Percentiles rank a stretch among this genome's conserved stretches.
Conservation (phyloP, 2,888 invertebrate species). For the Spisula solida region DNA sequence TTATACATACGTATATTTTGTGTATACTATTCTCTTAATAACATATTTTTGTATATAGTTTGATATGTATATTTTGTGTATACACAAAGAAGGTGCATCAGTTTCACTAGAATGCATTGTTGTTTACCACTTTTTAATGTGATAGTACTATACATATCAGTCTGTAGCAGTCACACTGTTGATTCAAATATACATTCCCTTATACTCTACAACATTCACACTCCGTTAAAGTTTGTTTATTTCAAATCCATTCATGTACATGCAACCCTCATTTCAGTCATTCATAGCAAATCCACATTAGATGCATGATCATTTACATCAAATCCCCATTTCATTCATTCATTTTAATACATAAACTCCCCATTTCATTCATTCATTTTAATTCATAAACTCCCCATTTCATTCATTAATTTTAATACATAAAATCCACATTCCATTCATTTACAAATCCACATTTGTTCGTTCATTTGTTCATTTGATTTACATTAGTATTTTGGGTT, state of each 20-base stretch:
- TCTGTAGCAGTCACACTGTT: neutral
- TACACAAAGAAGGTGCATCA: neutral
- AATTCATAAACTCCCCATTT: neutral
- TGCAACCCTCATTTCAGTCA: neutral
- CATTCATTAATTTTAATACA: neutral
- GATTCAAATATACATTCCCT: neutral
- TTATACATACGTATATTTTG: neutral
- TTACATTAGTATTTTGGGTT: no score
- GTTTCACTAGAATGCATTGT: neutral
- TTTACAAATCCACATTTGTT: neutral
- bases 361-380: neutral
- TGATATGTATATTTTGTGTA: neutral
- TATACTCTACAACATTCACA: neutral
- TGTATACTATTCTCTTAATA: neutral
- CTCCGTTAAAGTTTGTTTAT: neutral
- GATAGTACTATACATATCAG: neutral
- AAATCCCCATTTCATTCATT: neutral
- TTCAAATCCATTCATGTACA: neutral
- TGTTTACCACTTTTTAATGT: neutral
- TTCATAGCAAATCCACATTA: neutral
- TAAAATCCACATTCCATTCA: neutral
- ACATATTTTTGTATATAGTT: neutral
- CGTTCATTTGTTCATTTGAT: neutral
- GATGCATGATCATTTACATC: neutral
- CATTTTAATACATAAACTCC: neutral